Evolutionary conservation across 2,888 invertebrate genomes (phyloP), one percentile per base, ranked within the genome.

Genomic region (Drosophila acutilabella): DNA sequence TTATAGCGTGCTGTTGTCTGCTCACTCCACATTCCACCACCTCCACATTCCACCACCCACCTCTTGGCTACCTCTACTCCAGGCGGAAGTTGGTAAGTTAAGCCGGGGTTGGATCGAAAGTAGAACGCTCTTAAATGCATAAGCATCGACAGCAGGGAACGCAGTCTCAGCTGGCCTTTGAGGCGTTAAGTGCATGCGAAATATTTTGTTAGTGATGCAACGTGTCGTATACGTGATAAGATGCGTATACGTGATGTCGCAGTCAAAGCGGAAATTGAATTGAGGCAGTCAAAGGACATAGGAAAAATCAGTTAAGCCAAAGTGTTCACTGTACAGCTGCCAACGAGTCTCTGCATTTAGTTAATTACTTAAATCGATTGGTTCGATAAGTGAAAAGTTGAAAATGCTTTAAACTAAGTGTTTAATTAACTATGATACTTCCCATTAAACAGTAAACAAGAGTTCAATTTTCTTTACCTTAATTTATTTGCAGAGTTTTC

Each of bases 141-240:
- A 64, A 67, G 76, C 67, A 71, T 59, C 51, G 64, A 42, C 45
- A 47, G 56, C 57, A 38, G 26, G 10, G 48, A 48, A 66, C 20
- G 42, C 52, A 64, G 58, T 64, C 36, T 56, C 72, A 44, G 41
- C 41, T 47, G 45, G 33, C 42, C 48, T 64, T 48, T 26, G 74
- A 67, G 56, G 60, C 71, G 77, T 76, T 72, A 80, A 83, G 87
- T 86, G 81, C 71, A 60, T 68, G 59, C 56, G 54, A 67, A 64
- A 70, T 77, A 80, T 80, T 74, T 68, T 62, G 61, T 44, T 68
- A 57, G 77, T 66, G 78, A 78, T 85, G 82, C 76, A 81, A 64
- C 74, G 65, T 72, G 65, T 64, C 60, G 72, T 71, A 83, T 70
- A 81, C 87, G 87, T 81, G 81, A 81, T 81, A 80, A 64, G 50